Percentiles rank a stretch among this genome's conserved stretches.
Conservation (phyloP, 2,113 vertebrate species). For the Thalassoma bifasciatum region DNA sequence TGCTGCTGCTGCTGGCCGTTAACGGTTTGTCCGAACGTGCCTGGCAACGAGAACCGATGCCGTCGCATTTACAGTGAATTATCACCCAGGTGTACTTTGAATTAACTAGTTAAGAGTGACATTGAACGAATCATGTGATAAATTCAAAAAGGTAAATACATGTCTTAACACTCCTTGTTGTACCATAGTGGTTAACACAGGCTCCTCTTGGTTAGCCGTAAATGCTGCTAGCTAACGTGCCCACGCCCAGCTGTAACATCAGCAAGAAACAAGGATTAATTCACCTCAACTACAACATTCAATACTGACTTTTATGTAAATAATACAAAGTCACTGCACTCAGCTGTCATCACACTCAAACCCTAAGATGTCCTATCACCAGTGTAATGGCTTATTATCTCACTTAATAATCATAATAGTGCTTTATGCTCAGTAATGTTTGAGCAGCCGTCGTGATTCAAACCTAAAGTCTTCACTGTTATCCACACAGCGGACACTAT, state of each 20-base stretch:
- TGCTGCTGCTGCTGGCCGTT: background rate
- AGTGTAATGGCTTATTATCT: background rate
- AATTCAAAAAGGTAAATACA: no score
- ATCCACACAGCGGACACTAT: background rate
- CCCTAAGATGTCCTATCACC: background rate
- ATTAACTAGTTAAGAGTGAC: background rate
- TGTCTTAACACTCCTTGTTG: no score
- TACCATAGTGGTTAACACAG: conserved; percentile 2
- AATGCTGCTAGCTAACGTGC: conserved; percentile 57
- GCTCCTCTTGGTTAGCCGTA: conserved; percentile 41
- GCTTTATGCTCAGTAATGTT: background rate
- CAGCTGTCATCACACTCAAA: background rate
- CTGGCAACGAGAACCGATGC: conserved; percentile 30
- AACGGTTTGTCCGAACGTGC: background rate
- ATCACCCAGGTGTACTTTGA: background rate
- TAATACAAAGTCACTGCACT: background rate
- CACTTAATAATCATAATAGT: background rate
- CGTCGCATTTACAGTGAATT: background rate
- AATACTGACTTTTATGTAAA: background rate
- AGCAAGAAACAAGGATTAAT: background rate
- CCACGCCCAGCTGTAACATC: conserved; percentile 61
- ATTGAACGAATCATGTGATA: no score
- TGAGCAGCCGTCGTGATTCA: background rate
- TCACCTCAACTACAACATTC: background rate
- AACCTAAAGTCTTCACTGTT: background rate